Conservation (phyloP, 2,888 invertebrate species). For the Andrena fulva region DNA sequence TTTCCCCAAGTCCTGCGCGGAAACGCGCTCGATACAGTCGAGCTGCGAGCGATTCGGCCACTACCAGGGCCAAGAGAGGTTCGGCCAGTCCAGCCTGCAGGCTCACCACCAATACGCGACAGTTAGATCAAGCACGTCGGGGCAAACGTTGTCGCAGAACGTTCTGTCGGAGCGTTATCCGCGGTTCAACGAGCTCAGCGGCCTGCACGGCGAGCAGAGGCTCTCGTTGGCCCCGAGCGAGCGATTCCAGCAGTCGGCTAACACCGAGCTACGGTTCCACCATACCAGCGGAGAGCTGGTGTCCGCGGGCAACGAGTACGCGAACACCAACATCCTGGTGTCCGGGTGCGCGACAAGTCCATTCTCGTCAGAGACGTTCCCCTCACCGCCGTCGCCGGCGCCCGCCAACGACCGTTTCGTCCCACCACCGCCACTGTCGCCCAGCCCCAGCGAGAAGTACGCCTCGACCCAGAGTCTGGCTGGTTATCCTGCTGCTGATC, state of each 20-base stretch:
- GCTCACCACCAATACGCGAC: conserved; percentile 72
- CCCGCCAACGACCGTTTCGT: conserved; percentile 87
- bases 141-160: conserved; percentile 65
- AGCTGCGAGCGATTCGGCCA: conserved; percentile 71
- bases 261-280: conserved; percentile 64
- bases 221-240: conserved; percentile 69
- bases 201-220: conserved; percentile 73
- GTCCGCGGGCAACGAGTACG: conserved; percentile 70
- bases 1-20: conserved; percentile 68
- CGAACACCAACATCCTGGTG: conserved; percentile 73
- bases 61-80: conserved; percentile 72
- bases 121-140: conserved; percentile 46
- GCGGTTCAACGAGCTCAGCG: conserved; percentile 69
- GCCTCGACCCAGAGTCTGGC: conserved; percentile 81
- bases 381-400: conserved; percentile 87
- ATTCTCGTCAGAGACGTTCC: conserved; percentile 87
- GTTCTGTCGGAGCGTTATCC: conserved; percentile 70
- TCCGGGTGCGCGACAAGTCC: conserved; percentile 62
- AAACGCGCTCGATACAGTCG: conserved; percentile 67
- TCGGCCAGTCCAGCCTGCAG: conserved; percentile 69
- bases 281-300: conserved; percentile 50
- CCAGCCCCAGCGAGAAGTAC: conserved; percentile 85
- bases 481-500: conserved; percentile 78
- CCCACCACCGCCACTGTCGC: conserved; percentile 88
- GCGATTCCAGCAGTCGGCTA: conserved; percentile 63